Conservation (phyloP, 2,113 vertebrate genomes). For the Delphinus delphis region DNA sequence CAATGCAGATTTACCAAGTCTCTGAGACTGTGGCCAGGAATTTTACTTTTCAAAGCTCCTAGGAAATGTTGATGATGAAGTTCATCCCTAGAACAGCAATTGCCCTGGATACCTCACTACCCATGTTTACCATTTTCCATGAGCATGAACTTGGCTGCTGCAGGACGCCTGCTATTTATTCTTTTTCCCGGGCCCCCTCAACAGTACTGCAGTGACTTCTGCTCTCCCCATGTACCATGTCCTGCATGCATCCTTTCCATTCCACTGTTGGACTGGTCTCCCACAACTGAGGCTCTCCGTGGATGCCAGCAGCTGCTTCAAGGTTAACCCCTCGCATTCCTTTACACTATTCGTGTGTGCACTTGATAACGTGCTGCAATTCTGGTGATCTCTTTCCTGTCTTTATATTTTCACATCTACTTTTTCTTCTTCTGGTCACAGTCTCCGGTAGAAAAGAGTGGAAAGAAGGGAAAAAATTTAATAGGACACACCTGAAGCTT, state of each 20-base stretch:
- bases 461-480: not conserved
- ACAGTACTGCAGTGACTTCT: not conserved
- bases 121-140: not conserved
- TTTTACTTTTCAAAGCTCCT: not conserved
- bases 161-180: not conserved
- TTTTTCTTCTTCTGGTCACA: not conserved
- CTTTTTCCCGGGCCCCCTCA: not conserved
- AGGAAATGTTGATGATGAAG: not conserved
- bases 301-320: not conserved
- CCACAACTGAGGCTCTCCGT: not conserved
- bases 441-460: not conserved
- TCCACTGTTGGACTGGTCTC: accelerated
- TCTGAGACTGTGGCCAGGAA: not conserved
- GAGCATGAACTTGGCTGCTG: not conserved
- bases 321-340: not conserved
- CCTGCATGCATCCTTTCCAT: not conserved
- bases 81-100: not conserved
- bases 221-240: not conserved
- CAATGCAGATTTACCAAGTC: not conserved
- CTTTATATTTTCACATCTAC: not conserved
- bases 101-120: not conserved
- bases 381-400: not conserved
- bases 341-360: not conserved
- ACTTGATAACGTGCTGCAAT: not conserved
- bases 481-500: not conserved